These are phyloP conservation scores for Oreortyx pictus DNA, from an alignment of 2,797 vertebrate genomes.

Conservation along the genomic window DNA sequence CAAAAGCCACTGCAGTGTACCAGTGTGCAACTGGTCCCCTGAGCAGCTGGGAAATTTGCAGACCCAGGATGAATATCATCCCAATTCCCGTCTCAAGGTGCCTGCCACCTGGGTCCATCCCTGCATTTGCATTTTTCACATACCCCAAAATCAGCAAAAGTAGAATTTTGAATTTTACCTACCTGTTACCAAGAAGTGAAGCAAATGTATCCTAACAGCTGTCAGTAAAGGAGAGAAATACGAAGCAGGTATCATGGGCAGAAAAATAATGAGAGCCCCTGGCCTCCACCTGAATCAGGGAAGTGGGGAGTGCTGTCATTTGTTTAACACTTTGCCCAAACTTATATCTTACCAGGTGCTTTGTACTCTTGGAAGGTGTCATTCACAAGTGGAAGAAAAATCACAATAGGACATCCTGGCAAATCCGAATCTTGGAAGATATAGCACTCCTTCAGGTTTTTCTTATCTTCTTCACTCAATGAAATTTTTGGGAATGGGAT, in stretches of 20 bases:
- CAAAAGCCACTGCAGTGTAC: background rate
- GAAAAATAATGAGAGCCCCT: background rate
- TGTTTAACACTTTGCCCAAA: background rate
- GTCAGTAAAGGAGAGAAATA: background rate
- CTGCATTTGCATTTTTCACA: background rate
- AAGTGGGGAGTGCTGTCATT: background rate
- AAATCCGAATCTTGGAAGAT: constrained; percentile 79
- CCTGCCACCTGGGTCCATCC: background rate
- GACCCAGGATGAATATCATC: background rate
- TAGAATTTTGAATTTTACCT: background rate
- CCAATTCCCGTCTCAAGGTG: background rate
- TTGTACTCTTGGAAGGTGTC: constrained; percentile 84
- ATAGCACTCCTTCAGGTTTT: constrained; percentile 85
- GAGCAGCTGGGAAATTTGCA: accelerated
- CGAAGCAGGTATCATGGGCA: background rate
- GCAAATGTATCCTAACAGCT: background rate
- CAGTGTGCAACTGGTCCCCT: too few species aligned
- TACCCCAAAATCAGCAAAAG: background rate
- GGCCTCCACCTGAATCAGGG: background rate
- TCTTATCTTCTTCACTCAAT: constrained; percentile 74
- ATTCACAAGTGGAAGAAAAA: constrained; percentile 87
- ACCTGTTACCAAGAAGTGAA: background rate
- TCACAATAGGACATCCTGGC: constrained; percentile 80
- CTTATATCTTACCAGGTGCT: constrained; percentile 81
- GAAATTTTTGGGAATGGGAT: constrained; percentile 85